Conservation (phyloP, 64 coral and sea anemone species). For the Platygyra sinensis region DNA sequence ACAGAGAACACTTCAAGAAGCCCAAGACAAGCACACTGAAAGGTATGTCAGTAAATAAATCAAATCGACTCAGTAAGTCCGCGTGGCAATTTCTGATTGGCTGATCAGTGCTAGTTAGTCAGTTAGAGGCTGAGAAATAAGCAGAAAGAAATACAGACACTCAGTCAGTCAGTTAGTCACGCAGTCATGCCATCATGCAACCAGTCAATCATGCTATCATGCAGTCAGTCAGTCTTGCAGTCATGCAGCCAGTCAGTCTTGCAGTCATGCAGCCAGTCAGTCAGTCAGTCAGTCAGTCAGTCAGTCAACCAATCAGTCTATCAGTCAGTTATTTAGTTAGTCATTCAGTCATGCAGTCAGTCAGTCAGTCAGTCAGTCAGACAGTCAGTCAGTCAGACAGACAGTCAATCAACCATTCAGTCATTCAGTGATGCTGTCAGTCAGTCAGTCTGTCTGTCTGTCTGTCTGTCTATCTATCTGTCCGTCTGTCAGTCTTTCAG, state of each 20-base stretch:
- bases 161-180: background rate
- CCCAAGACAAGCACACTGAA: conserved; percentile 64
- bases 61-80: background rate
- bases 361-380: background rate
- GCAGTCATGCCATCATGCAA: too few species aligned
- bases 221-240: background rate
- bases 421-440: too few species aligned
- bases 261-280: background rate
- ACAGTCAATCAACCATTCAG: background rate
- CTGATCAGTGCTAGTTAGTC: background rate
- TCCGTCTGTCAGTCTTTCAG: too few species aligned
- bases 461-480: too few species aligned
- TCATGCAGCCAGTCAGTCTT: background rate
- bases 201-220: too few species aligned
- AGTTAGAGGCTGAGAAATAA: too few species aligned
- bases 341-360: background rate
- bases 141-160: background rate
- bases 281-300: background rate
- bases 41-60: conserved; percentile 38
- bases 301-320: background rate
- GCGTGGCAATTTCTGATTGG: background rate
- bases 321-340: too few species aligned
- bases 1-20: conserved; percentile 37
- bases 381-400: background rate
- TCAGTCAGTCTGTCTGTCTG: too few species aligned